A percentile compares a stretch with the other conserved stretches of the same genome.
Evolutionary conservation across 2,113 vertebrate species (phyloP).

Genomic region (Tachycineta bicolor): DNA sequence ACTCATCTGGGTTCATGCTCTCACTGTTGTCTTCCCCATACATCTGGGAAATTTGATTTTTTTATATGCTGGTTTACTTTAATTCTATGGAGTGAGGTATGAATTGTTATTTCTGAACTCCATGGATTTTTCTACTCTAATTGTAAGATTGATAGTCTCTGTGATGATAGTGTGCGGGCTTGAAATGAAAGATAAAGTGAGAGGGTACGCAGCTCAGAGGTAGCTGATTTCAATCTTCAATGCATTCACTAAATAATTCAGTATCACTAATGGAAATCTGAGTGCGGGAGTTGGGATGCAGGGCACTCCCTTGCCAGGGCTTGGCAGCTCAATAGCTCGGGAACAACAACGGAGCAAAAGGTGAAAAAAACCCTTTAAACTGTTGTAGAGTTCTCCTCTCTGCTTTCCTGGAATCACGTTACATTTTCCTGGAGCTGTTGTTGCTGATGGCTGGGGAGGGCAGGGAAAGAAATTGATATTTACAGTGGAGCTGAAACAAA

Average conservation of each 20-base stretch:
- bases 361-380: conserved; percentile 64
- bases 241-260: conserved; percentile 80
- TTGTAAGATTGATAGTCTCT: neutral
- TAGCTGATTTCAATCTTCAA: conserved; percentile 24
- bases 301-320: conserved; percentile 19
- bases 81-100: neutral
- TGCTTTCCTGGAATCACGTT: conserved; percentile 41
- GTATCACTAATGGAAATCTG: conserved; percentile 73
- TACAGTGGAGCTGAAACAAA: conserved; percentile 34
- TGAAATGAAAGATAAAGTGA: conserved; percentile 16
- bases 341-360: conserved; percentile 54
- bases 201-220: conserved; percentile 2
- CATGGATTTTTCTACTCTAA: neutral
- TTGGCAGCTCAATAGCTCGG: conserved; percentile 48
- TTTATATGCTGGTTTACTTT: neutral
- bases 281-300: neutral
- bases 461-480: conserved; percentile 60
- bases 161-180: neutral
- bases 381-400: conserved; percentile 2
- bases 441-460: neutral
- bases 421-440: conserved; percentile 35
- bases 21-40: fast-evolving
- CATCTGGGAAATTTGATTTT: neutral
- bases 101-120: neutral
- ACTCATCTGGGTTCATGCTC: neutral